Conservation (phyloP, 2,888 invertebrate species). For the Conistra vaccinii region DNA sequence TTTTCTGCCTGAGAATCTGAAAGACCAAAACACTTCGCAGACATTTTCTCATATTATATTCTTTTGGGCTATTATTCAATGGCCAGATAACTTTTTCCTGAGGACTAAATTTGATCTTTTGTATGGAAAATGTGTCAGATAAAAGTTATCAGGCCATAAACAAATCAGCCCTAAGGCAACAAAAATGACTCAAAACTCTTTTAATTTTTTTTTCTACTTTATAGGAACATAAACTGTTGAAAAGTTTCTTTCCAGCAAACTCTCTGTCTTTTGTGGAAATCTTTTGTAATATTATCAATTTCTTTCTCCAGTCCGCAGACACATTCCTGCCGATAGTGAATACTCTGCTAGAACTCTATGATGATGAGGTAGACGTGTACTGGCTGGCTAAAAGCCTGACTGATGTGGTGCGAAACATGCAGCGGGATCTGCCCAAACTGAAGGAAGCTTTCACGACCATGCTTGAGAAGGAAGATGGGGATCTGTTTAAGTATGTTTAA, state of each 20-base stretch:
- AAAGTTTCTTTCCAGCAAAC: too few relatives aligned
- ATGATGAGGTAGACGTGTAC: conserved; percentile 94
- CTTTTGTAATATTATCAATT: background rate
- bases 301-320: conserved; percentile 84
- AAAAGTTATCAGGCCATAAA: background rate
- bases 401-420: conserved; percentile 92
- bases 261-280: too few relatives aligned
- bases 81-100: background rate
- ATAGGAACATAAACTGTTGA: too few relatives aligned
- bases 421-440: conserved; percentile 92
- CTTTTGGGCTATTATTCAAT: background rate
- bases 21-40: background rate
- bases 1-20: background rate
- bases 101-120: background rate
- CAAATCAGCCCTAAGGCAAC: background rate
- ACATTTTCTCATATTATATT: background rate
- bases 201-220: too few relatives aligned
- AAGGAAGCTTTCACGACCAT: conserved; percentile 92
- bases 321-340: conserved; percentile 92
- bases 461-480: conserved; percentile 94
- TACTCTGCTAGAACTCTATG: conserved; percentile 93
- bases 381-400: conserved; percentile 95
- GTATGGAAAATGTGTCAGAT: background rate
- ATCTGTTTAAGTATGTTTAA: conserved; percentile 90
- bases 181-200: too few relatives aligned